A percentile compares a stretch with the other conserved stretches of the same genome.
phyloP scores from a whole-genome alignment of 2,888 invertebrate species.

The Phrixothrix hirtus region DNA sequence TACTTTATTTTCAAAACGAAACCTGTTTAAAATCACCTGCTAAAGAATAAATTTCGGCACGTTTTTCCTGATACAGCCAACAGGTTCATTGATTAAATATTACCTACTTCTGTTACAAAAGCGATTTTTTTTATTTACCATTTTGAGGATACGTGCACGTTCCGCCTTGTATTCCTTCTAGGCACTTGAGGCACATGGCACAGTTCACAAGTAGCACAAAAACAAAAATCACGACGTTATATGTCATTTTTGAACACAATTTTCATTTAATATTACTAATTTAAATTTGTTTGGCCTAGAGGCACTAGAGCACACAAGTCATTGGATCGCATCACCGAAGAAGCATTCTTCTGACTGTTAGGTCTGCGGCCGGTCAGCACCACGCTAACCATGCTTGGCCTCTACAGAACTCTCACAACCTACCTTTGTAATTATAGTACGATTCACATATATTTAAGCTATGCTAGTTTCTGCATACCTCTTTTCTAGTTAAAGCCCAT shows the following conservation, averaged over 20 bases:
- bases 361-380: conserved; percentile 41
- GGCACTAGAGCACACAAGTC: conserved; percentile 18
- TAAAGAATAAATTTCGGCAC: conserved; percentile 9
- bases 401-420: conserved; percentile 32
- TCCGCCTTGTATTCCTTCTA: conserved; percentile 19
- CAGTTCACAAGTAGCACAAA: conserved; percentile 33
- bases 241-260: conserved; percentile 26
- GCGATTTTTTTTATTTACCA: conserved; percentile 9
- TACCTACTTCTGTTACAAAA: conserved; percentile 7
- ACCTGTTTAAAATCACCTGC: conserved; percentile 16
- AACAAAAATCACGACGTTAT: conserved; percentile 20
- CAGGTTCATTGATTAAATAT: conserved; percentile 26
- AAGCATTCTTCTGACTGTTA: conserved; percentile 34
- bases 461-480: conserved; percentile 15
- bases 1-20: conserved; percentile 19
- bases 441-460: conserved; percentile 15
- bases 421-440: conserved; percentile 39
- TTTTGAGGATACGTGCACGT: conserved; percentile 14
- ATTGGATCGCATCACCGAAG: conserved; percentile 40
- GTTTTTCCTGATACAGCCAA: conserved; percentile 18
- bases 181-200: conserved; percentile 30
- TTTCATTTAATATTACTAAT: conserved; percentile 14
- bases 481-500: too few relatives aligned
- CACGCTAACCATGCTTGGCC: conserved; percentile 34
- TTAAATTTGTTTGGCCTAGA: conserved; percentile 11